A percentile compares a stretch with the other conserved stretches of the same genome.
phyloP scores from a whole-genome alignment of 2,113 vertebrate genomes.

The Oreotragus oreotragus region DNA sequence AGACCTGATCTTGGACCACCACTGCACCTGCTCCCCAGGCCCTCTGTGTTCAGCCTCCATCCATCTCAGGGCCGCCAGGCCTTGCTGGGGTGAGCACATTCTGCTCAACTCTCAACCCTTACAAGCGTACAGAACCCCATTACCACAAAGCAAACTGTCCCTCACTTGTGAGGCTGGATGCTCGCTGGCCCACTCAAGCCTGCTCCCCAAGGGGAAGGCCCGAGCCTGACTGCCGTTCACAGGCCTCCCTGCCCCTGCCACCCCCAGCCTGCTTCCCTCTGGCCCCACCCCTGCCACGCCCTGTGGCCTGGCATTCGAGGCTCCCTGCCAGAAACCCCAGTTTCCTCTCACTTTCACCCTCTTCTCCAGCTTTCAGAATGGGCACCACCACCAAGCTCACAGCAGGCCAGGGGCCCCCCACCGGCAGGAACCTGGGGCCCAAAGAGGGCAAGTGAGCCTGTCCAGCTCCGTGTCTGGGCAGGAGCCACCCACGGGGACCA shows the following conservation, averaged over 20 bases:
- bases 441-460: background rate
- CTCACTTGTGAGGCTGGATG: too few species aligned
- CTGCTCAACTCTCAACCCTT: background rate
- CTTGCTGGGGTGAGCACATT: background rate
- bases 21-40: background rate
- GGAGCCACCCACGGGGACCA: background rate
- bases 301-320: background rate
- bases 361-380: background rate
- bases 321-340: background rate
- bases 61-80: background rate
- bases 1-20: background rate
- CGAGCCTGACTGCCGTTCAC: background rate
- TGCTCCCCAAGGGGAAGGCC: background rate
- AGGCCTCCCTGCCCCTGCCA: background rate
- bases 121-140: too few species aligned
- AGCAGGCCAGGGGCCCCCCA: background rate
- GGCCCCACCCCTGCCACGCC: background rate
- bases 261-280: background rate
- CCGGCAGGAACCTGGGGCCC: background rate
- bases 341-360: background rate
- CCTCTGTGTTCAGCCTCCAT: background rate
- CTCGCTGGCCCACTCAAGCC: fast-evolving
- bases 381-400: background rate
- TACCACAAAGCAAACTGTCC: background rate
- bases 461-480: background rate